Conservation (phyloP, 2,888 invertebrate genomes). For the Drosophila gaucha region DNA sequence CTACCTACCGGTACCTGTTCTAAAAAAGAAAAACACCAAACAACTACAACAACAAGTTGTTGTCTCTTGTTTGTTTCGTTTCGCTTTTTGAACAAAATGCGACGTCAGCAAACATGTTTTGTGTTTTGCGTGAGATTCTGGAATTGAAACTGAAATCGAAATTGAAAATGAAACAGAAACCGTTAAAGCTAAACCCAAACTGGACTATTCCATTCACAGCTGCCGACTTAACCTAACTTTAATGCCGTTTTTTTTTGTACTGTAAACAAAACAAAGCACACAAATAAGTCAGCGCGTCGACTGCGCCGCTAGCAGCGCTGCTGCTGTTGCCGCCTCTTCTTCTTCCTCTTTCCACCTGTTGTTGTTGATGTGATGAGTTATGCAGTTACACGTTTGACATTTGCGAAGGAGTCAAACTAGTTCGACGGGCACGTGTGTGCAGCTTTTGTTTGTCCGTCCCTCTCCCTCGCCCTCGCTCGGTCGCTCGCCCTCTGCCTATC, state of each 20-base stretch:
- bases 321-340: slow-evolving; percentile 20
- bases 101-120: slow-evolving; percentile 53
- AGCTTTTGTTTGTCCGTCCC: slow-evolving; percentile 51
- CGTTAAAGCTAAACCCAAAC: slow-evolving; percentile 15
- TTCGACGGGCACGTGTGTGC: slow-evolving; percentile 83
- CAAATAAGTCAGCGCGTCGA: slow-evolving; percentile 29
- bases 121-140: slow-evolving; percentile 26
- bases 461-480: not conserved
- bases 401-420: slow-evolving; percentile 84
- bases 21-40: slow-evolving; percentile 41
- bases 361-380: slow-evolving; percentile 75
- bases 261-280: slow-evolving; percentile 44
- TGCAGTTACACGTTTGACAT: slow-evolving; percentile 82
- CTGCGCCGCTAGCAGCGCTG: slow-evolving; percentile 29
- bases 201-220: slow-evolving; percentile 43
- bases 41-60: slow-evolving; percentile 43
- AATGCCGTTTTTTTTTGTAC: slow-evolving; percentile 21
- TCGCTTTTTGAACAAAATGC: too few relatives aligned
- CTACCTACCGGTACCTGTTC: slow-evolving; percentile 80
- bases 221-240: slow-evolving; percentile 10
- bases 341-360: slow-evolving; percentile 65
- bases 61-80: slow-evolving; percentile 50
- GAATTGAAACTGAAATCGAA: slow-evolving; percentile 46
- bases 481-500: slow-evolving; percentile 7
- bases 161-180: slow-evolving; percentile 28